Conservation (phyloP, 2,888 invertebrate genomes). For the Neria commutata region DNA sequence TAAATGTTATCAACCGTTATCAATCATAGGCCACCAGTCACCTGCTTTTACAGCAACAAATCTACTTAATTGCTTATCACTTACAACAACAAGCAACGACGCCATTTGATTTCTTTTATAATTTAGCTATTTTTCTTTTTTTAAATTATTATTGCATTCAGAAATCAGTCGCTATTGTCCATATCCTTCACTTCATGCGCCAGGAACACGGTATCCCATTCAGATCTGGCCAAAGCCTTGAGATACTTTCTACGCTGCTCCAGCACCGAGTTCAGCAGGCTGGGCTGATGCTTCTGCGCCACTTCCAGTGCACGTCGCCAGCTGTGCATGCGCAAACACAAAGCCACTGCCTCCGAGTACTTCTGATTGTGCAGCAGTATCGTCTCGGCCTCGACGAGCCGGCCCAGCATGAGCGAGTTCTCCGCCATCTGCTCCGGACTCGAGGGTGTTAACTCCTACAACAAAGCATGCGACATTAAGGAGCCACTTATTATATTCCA, state of each 20-base stretch:
- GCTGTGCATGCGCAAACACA: constrained; percentile 60
- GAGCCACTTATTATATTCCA: neutral
- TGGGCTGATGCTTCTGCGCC: constrained; percentile 50
- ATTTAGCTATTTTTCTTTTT: neutral
- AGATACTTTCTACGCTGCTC: constrained; percentile 55
- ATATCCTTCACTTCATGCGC: constrained; percentile 39
- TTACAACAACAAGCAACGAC: neutral
- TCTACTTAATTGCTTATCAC: neutral
- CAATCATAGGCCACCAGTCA: too few relatives aligned
- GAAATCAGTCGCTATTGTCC: constrained; percentile 30
- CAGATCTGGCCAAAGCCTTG: constrained; percentile 51
- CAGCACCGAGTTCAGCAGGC: constrained; percentile 47
- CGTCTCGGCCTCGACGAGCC: constrained; percentile 60
- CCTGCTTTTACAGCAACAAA: too few relatives aligned
- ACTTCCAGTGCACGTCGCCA: constrained; percentile 60
- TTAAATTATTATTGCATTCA: neutral
- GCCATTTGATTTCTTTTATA: neutral
- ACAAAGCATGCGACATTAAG: neutral
- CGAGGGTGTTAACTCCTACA: constrained; percentile 41
- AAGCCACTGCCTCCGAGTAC: constrained; percentile 49
- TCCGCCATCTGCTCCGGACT: constrained; percentile 62
- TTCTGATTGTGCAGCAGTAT: constrained; percentile 60
- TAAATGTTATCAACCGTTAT: too few relatives aligned
- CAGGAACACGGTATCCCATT: constrained; percentile 53
- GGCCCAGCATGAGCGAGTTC: constrained; percentile 59